A percentile compares a stretch with the other conserved stretches of the same genome.
These are phyloP conservation scores for Drosophila takahashii DNA, from an alignment of 1,140 invertebrate genomes.

Conservation along the genomic window DNA sequence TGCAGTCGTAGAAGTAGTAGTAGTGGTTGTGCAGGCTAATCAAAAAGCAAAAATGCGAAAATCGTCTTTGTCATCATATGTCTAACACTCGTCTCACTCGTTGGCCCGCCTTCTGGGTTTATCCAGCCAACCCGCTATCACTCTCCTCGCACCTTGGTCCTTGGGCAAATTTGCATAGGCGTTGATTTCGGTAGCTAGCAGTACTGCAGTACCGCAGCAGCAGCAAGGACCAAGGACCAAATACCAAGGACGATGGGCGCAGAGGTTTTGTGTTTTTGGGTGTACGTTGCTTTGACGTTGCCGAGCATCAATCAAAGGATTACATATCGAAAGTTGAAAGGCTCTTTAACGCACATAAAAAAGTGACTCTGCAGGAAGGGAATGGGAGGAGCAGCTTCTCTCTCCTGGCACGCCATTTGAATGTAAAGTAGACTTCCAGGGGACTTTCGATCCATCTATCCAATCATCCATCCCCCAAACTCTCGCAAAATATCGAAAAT, in stretches of 20 bases:
- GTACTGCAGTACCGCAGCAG: conserved; percentile 8
- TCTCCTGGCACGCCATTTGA: conserved; percentile 62
- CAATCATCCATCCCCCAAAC: neutral
- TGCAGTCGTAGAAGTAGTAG: neutral
- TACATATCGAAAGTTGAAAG: conserved; percentile 80
- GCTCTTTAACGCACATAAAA: conserved; percentile 61
- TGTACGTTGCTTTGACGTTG: conserved; percentile 55
- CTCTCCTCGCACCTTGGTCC: conserved; percentile 33
- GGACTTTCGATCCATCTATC: conserved; percentile 10
- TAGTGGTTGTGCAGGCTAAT: conserved; percentile 49
- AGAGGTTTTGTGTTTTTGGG: conserved; percentile 32
- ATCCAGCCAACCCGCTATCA: conserved; percentile 32
- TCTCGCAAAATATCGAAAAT: conserved; percentile 27
- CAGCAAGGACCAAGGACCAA: conserved; percentile 1
- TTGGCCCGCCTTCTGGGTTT: neutral
- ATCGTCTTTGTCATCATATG: conserved; percentile 82
- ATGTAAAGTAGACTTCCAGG: conserved; percentile 66
- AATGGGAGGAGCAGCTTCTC: conserved; percentile 5
- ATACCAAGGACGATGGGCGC: conserved; percentile 35
- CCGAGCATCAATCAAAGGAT: conserved; percentile 78
- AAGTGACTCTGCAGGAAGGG: conserved; percentile 9
- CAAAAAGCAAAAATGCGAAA: conserved; percentile 78
- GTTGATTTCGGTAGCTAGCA: conserved; percentile 63
- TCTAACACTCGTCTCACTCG: conserved; percentile 56
- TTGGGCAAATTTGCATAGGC: conserved; percentile 72